Evolutionary conservation across 2,888 invertebrate genomes (phyloP), one percentile per base, ranked within the genome.

Genomic region (Torymus texanus): DNA sequence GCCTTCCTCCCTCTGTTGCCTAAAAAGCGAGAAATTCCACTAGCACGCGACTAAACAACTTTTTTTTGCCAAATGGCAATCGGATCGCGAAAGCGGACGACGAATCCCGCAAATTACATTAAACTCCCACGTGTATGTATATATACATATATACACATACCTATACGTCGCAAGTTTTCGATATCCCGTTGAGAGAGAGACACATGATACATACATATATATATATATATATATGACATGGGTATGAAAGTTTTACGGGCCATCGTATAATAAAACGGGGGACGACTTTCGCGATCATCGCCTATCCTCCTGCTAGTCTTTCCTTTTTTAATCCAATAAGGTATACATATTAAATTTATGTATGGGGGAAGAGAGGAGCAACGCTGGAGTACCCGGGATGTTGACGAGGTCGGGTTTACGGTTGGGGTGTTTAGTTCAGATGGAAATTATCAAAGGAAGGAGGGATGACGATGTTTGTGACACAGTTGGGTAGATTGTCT

Each of bases 231-330:
- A 41, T 8, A 41, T 8, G 41, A 41, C 21, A 18, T 53, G 50
- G 66, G 10, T 55, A 73, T 62, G 73, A 78, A 68, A 73, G 61
- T 78, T 78, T 78, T 78, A 78, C 65, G 72, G 67, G 53, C 72
- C 72, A 55, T 72, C 66, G 72, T 62, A 41, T 41, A 67, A 67
- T 67, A 72, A 77, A 71, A 53, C 51, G 62, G 16, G 51, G 11
- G 53, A 16, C 29, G 41, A 18, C 51, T 55, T 41, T 59, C 62
- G 63, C 10, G 21, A 21, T 5, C 50, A 5, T 51, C 21, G 14
- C 53, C 8, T 55, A 24, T 41, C 12, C 56, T 10, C 5, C 50
- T 50, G 51, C 14, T 18, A 21, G 21, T 16, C 29, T 16, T 21
- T 53, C 11, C 24, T 14, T 16, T 24, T 24, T 68, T 68, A 58